Evolutionary conservation across 2,888 invertebrate genomes (phyloP).

Genomic region (Drosophila conformis): DNA sequence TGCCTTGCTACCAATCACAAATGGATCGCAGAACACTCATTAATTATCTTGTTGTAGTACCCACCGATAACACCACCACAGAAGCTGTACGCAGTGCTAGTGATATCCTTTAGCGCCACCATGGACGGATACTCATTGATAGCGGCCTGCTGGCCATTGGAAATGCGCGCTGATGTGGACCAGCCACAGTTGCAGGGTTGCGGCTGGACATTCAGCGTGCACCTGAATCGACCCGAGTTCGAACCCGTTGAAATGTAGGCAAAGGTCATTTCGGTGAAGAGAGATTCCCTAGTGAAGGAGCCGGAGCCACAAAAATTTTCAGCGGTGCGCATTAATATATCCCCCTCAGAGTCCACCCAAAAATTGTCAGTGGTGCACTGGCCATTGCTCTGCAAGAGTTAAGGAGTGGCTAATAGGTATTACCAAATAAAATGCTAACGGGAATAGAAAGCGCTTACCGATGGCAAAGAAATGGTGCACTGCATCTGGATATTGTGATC

Average conservation of each 20-base stretch:
- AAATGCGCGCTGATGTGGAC: constrained; percentile 85
- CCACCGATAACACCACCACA: constrained; percentile 86
- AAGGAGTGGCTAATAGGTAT: not conserved
- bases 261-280: constrained; percentile 71
- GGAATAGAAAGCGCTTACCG: constrained; percentile 56
- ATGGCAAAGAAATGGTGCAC: constrained; percentile 72
- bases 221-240: constrained; percentile 70
- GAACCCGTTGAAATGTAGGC: constrained; percentile 75
- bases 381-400: constrained; percentile 33
- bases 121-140: constrained; percentile 88
- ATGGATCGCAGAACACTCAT: not conserved
- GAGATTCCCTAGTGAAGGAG: constrained; percentile 56
- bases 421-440: not conserved
- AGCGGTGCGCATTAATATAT: constrained; percentile 66
- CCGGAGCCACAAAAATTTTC: constrained; percentile 82
- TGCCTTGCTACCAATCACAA: not conserved
- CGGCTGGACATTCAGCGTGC: constrained; percentile 52
- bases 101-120: constrained; percentile 85
- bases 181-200: constrained; percentile 84
- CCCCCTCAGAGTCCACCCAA: constrained; percentile 82
- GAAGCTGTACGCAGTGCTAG: constrained; percentile 61
- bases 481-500: constrained; percentile 71
- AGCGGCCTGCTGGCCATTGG: constrained; percentile 86
- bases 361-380: constrained; percentile 80
- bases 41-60: constrained; percentile 10